These are phyloP conservation scores for Argyrosomus japonicus DNA, from an alignment of 2,113 vertebrate genomes.

Conservation along the genomic window DNA sequence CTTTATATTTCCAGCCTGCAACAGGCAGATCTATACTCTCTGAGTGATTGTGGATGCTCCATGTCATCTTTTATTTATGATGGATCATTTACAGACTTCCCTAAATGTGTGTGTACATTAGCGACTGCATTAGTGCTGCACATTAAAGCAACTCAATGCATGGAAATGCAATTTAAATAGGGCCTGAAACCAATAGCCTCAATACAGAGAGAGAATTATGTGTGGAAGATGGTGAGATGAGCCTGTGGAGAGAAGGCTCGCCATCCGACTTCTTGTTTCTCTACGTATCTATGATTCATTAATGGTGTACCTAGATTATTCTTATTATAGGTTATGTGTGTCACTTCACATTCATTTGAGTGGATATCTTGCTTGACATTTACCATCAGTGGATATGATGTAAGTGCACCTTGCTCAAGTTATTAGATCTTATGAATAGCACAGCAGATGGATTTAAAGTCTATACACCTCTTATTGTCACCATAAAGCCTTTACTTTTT, in stretches of 20 bases:
- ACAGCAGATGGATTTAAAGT: not conserved
- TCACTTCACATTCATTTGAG: not conserved
- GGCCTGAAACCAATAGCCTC: conserved; percentile 43
- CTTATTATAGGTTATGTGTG: not conserved
- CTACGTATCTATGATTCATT: not conserved
- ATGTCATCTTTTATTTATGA: conserved; percentile 81
- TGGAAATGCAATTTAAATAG: conserved; percentile 74
- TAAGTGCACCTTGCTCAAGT: not conserved
- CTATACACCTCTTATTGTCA: not conserved
- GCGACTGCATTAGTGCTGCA: conserved; percentile 73
- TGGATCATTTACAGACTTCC: conserved; percentile 69
- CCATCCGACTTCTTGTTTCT: not conserved
- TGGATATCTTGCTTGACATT: not conserved
- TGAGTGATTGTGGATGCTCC: conserved; percentile 58
- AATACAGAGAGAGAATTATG: conserved; percentile 47
- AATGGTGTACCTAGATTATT: not conserved
- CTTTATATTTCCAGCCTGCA: conserved; percentile 23
- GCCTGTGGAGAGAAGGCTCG: not conserved
- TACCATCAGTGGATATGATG: not conserved
- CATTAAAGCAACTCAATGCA: conserved; percentile 65
- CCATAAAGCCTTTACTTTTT: not conserved
- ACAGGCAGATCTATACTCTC: conserved; percentile 64
- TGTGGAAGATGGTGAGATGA: conserved; percentile 33
- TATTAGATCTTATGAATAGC: not conserved
- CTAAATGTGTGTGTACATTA: conserved; percentile 76